phyloP scores from a whole-genome alignment of 2,797 vertebrate species.

The Halcyon chelicuti region DNA sequence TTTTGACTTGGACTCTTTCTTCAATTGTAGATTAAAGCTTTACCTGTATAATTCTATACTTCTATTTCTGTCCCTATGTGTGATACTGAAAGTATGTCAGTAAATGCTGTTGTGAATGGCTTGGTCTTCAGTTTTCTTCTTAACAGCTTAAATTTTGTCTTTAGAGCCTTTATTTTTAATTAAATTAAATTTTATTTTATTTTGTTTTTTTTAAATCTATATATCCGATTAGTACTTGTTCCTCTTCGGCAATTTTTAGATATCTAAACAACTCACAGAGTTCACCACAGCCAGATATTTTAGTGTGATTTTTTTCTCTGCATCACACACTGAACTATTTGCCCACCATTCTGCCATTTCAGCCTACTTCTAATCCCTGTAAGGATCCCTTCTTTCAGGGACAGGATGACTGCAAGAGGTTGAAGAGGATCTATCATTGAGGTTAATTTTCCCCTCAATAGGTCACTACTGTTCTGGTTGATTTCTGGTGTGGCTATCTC shows the following conservation, averaged over 20 bases:
- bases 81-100: neutral
- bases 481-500: neutral
- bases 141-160: neutral
- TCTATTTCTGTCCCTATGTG: neutral
- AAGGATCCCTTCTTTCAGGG: neutral
- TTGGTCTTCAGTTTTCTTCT: neutral
- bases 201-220: neutral
- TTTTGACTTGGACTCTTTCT: neutral
- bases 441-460: neutral
- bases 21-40: neutral
- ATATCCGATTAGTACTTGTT: neutral
- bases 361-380: neutral
- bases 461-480: neutral
- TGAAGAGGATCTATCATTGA: neutral
- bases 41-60: neutral
- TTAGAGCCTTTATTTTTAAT: neutral
- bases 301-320: neutral
- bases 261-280: neutral
- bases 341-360: neutral
- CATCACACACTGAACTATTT: neutral
- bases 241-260: neutral
- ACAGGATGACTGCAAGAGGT: neutral
- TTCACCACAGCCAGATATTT: neutral
- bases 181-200: neutral
- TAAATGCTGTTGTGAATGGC: rapidly evolving